Conservation (phyloP, 1,140 invertebrate species). For the Pseudomyrmex pallidus region DNA sequence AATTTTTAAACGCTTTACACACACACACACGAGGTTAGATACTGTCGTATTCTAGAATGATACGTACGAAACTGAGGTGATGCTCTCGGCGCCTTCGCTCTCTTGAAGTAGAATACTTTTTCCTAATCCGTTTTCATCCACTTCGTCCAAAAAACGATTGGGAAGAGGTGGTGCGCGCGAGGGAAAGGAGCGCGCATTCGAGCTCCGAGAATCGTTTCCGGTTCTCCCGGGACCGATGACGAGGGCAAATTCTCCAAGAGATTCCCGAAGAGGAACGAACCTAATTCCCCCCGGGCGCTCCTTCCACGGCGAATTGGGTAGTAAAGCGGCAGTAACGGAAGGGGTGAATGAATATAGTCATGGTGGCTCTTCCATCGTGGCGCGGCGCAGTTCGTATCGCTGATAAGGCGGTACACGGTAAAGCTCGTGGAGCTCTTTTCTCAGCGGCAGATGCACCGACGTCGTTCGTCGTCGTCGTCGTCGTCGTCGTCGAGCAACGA, state of each 20-base stretch:
- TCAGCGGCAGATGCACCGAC: background rate
- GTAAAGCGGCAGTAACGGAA: conserved; percentile 72
- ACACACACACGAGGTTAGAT: background rate
- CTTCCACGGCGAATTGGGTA: conserved; percentile 71
- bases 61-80: background rate
- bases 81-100: background rate
- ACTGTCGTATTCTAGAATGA: background rate
- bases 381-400: conserved; percentile 28
- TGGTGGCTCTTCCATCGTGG: conserved; percentile 36
- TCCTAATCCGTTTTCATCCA: conserved; percentile 53
- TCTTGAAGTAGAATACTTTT: conserved; percentile 37
- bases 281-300: conserved; percentile 64
- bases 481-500: background rate
- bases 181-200: conserved; percentile 30
- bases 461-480: background rate
- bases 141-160: conserved; percentile 47
- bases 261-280: conserved; percentile 71
- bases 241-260: conserved; percentile 72
- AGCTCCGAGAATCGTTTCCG: conserved; percentile 65
- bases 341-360: conserved; percentile 73
- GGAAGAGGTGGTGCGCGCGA: background rate
- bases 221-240: conserved; percentile 72
- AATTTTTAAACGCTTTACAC: conserved; percentile 8
- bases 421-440: conserved; percentile 11
- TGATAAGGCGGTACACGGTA: conserved; percentile 54